A percentile compares a stretch with the other conserved stretches of the same genome.
phyloP scores from a whole-genome alignment of 1,140 invertebrate genomes.

The Pseudomyrmex dendroicus region DNA sequence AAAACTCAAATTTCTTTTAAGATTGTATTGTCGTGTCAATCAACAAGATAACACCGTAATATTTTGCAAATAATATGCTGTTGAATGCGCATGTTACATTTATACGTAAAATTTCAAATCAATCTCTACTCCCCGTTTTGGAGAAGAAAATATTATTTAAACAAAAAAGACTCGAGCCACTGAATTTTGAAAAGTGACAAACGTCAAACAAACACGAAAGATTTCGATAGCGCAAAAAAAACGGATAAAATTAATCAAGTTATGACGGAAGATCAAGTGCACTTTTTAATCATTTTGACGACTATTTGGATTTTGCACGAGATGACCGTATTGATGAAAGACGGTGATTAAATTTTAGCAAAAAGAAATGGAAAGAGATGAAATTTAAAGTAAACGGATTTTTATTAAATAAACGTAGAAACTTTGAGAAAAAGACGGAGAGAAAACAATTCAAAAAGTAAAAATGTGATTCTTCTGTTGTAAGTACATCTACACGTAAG shows the following conservation, averaged over 20 bases:
- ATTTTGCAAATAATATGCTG: too few species aligned
- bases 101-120: too few species aligned
- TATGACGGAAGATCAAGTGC: slow-evolving; percentile 76
- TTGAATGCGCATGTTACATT: too few species aligned
- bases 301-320: slow-evolving; percentile 78
- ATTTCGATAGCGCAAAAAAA: background rate
- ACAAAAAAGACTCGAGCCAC: too few species aligned
- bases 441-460: background rate
- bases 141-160: too few species aligned
- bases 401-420: too few species aligned
- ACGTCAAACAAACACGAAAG: too few species aligned
- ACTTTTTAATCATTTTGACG: slow-evolving; percentile 72
- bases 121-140: too few species aligned
- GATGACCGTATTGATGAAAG: slow-evolving; percentile 66
- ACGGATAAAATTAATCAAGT: slow-evolving; percentile 29
- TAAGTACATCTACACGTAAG: background rate
- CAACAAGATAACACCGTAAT: too few species aligned
- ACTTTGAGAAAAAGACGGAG: background rate
- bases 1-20: background rate
- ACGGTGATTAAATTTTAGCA: slow-evolving; percentile 57
- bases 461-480: background rate
- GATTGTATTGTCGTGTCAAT: too few species aligned
- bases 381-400: too few species aligned
- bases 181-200: too few species aligned
- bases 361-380: background rate